Conservation (phyloP, 37 sponge, comb jelly and placozoan species). For the Haliclona indistincta region DNA sequence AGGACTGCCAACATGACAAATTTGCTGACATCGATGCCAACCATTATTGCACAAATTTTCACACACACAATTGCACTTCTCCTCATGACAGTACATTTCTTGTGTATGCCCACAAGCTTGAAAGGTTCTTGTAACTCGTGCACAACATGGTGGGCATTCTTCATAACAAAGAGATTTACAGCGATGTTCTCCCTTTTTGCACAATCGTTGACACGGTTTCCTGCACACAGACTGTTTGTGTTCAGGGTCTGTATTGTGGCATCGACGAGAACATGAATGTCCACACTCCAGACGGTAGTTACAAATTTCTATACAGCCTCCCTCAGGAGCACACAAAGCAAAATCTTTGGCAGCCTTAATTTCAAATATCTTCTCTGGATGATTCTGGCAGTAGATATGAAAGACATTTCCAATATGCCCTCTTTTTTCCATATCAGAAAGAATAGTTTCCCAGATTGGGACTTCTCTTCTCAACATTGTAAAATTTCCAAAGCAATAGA, state of each 20-base stretch:
- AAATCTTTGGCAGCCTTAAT: slow-evolving; percentile 55
- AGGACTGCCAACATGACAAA: slow-evolving; percentile 6
- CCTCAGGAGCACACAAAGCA: slow-evolving; percentile 45
- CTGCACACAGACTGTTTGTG: slow-evolving; percentile 69
- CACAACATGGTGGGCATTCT: slow-evolving; percentile 36
- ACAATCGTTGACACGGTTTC: slow-evolving; percentile 31
- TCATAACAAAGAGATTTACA: slow-evolving; percentile 31
- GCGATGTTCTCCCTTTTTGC: slow-evolving; percentile 24
- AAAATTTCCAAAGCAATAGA: slow-evolving; percentile 93
- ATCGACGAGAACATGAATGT: slow-evolving; percentile 55
- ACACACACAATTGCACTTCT: slow-evolving; percentile 20
- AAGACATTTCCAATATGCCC: slow-evolving; percentile 38
- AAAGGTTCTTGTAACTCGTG: slow-evolving; percentile 25
- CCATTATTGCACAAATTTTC: slow-evolving; percentile 28
- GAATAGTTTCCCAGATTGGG: slow-evolving; percentile 63
- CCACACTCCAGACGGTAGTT: slow-evolving; percentile 67
- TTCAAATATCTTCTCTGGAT: slow-evolving; percentile 43
- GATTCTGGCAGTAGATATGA: slow-evolving; percentile 73
- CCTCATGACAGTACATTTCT: slow-evolving; percentile 37
- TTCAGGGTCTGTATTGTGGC: slow-evolving; percentile 59
- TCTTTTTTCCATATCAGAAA: slow-evolving; percentile 45
- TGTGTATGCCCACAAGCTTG: slow-evolving; percentile 58
- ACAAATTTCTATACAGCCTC: slow-evolving; percentile 73
- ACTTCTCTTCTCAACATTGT: slow-evolving; percentile 43
- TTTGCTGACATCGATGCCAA: slow-evolving; percentile 39